Evolutionary conservation across 2,888 invertebrate species (phyloP).

Genomic region (Stegophylla sp.): DNA sequence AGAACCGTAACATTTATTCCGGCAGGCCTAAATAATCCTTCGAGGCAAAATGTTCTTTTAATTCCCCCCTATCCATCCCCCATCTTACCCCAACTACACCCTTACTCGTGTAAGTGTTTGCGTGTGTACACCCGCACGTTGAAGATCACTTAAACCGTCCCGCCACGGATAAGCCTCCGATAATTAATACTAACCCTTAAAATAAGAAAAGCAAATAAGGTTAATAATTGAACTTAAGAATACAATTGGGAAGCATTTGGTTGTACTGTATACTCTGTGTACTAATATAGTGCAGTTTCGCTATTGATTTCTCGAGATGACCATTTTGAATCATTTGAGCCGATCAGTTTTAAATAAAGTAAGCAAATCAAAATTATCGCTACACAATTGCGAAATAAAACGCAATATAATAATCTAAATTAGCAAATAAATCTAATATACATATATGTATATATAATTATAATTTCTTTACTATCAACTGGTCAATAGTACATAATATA

Average conservation of each 20-base stretch:
- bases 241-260: conserved; percentile 4
- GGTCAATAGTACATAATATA: too few species aligned
- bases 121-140: conserved; percentile 22
- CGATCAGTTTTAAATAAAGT: not conserved
- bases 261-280: not conserved
- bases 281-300: not conserved
- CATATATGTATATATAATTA: not conserved
- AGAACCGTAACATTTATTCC: conserved; percentile 55
- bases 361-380: not conserved
- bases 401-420: not conserved
- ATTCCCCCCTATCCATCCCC: conserved; percentile 17
- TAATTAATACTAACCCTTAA: conserved; percentile 58
- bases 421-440: too few species aligned
- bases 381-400: not conserved
- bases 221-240: conserved; percentile 56
- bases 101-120: not conserved
- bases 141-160: conserved; percentile 53
- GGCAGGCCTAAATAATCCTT: conserved; percentile 50
- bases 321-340: not conserved
- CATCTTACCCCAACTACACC: not conserved
- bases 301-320: conserved; percentile 9
- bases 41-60: conserved; percentile 58
- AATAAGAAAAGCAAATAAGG: conserved; percentile 55
- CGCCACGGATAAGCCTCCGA: conserved; percentile 47
- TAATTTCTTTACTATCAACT: too few species aligned